Percentiles rank a stretch among this genome's conserved stretches.
Conservation (phyloP, 2,888 invertebrate genomes). For the Pterostichus niger region DNA sequence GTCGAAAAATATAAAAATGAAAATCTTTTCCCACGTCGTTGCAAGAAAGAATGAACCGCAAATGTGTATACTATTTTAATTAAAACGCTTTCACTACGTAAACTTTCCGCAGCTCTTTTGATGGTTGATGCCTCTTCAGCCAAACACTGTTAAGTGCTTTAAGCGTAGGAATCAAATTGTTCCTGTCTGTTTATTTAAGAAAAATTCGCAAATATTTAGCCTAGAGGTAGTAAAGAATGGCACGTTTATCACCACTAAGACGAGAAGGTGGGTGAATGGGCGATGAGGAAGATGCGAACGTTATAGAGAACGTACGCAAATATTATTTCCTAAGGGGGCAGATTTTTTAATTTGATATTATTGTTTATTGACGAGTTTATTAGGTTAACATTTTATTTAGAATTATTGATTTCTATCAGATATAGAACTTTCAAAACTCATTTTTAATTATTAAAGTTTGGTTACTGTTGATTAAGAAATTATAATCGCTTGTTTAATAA, state of each 20-base stretch:
- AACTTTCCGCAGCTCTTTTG: constrained; percentile 11
- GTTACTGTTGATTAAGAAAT: too few relatives aligned
- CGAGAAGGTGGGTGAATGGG: neutral
- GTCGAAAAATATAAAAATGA: too few relatives aligned
- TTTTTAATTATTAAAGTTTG: too few relatives aligned
- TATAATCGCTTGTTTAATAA: too few relatives aligned
- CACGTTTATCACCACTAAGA: constrained; percentile 36
- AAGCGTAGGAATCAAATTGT: constrained; percentile 57
- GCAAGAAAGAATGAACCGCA: neutral
- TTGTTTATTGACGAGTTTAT: constrained; percentile 9
- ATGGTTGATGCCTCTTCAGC: neutral
- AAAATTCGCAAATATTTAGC: constrained; percentile 64
- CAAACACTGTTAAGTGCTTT: constrained; percentile 28
- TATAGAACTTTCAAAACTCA: too few relatives aligned
- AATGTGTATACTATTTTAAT: constrained; percentile 56
- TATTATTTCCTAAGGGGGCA: constrained; percentile 12
- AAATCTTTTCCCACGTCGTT: too few relatives aligned
- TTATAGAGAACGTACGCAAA: neutral
- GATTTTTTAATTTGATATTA: constrained; percentile 15
- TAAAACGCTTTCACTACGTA: constrained; percentile 56
- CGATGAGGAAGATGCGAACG: neutral
- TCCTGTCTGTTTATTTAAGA: constrained; percentile 62
- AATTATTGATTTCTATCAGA: too few relatives aligned
- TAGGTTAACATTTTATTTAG: neutral
- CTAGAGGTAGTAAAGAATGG: constrained; percentile 36